Percentiles rank a stretch among this genome's conserved stretches.
phyloP scores from a whole-genome alignment of 2,888 invertebrate species.

The Drosophila flavopinicola region DNA sequence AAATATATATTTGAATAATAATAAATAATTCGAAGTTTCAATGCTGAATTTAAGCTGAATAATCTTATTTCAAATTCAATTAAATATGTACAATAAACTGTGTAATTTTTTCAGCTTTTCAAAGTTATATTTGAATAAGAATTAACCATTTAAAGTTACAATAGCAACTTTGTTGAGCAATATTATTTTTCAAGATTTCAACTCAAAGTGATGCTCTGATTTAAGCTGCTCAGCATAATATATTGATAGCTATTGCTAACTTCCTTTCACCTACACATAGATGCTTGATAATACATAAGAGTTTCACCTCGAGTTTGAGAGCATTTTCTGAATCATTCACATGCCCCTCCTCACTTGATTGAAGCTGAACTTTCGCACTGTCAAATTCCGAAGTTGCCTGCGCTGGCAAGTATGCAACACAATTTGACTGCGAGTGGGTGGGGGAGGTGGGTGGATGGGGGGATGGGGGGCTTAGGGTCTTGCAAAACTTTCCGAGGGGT shows the following conservation, averaged over 20 bases:
- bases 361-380: conserved; percentile 26
- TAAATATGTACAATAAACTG: too few species aligned
- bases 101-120: too few species aligned
- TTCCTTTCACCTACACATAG: background rate
- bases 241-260: background rate
- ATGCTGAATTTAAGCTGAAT: too few species aligned
- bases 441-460: background rate
- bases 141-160: too few species aligned
- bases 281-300: conserved; percentile 6
- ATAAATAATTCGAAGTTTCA: too few species aligned
- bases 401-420: conserved; percentile 44
- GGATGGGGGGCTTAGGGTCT: background rate
- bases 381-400: conserved; percentile 34
- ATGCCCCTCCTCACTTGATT: conserved; percentile 8
- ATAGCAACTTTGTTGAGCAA: background rate
- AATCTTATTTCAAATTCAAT: too few species aligned
- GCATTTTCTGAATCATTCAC: background rate
- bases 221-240: background rate
- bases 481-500: conserved; percentile 57
- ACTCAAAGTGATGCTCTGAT: too few species aligned
- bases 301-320: conserved; percentile 3
- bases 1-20: too few species aligned
- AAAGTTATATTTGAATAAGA: too few species aligned
- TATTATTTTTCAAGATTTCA: background rate
- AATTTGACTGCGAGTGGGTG: conserved; percentile 16